These are phyloP conservation scores for Orthonevra nobilis DNA, from an alignment of 2,888 invertebrate genomes.

Conservation along the genomic window DNA sequence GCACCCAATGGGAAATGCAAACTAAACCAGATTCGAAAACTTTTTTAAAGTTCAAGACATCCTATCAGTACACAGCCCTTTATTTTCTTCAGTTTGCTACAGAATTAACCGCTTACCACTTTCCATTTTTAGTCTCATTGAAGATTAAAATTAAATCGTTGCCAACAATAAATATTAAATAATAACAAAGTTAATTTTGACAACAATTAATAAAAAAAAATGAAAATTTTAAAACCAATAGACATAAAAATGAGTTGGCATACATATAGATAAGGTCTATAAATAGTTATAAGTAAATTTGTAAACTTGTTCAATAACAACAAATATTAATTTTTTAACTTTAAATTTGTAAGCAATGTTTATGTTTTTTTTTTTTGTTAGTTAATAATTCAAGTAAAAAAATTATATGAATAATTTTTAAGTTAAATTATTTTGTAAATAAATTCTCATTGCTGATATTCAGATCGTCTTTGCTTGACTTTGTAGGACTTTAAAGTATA, in stretches of 20 bases:
- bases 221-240: too few species aligned
- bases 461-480: conserved; percentile 27
- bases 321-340: too few species aligned
- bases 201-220: background rate
- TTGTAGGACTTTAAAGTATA: conserved; percentile 27
- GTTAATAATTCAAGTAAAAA: too few species aligned
- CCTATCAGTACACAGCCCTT: too few species aligned
- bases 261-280: conserved; percentile 32
- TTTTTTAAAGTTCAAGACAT: too few species aligned
- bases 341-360: too few species aligned
- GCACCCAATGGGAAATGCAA: too few species aligned
- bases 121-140: background rate
- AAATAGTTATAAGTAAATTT: conserved; percentile 45
- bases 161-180: background rate
- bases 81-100: conserved; percentile 30
- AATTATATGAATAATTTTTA: too few species aligned
- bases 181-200: conserved; percentile 24
- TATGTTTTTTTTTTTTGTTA: too few species aligned
- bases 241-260: conserved; percentile 23
- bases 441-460: conserved; percentile 11
- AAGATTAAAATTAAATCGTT: background rate
- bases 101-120: background rate
- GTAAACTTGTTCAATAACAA: conserved; percentile 31
- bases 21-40: too few species aligned
- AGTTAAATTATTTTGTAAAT: conserved; percentile 1